Conservation (phyloP, 2,888 invertebrate species). For the Platycheirus rosarum region DNA sequence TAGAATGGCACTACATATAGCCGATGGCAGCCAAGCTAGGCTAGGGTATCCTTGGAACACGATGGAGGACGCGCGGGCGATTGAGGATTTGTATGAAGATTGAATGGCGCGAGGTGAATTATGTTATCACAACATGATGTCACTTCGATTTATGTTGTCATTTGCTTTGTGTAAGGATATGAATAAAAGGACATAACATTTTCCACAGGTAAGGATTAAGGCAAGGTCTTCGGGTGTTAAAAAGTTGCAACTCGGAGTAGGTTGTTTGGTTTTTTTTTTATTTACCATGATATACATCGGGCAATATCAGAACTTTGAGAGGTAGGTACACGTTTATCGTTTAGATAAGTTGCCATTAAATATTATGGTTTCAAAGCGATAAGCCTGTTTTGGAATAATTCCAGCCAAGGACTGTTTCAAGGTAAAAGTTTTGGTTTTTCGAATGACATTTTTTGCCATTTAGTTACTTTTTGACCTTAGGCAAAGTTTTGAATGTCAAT, state of each 20-base stretch:
- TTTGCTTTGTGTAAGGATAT: conserved; percentile 19
- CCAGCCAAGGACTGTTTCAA: neutral
- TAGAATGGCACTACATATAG: conserved; percentile 44
- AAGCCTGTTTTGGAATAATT: conserved; percentile 17
- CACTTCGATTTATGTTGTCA: conserved; percentile 62
- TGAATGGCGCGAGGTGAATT: conserved; percentile 36
- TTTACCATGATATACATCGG: conserved; percentile 9
- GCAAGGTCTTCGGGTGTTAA: conserved; percentile 15
- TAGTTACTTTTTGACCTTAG: neutral
- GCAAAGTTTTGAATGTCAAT: neutral
- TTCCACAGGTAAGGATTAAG: conserved; percentile 17
- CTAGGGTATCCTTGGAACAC: conserved; percentile 17
- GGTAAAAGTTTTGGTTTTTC: neutral
- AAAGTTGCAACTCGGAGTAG: conserved; percentile 13
- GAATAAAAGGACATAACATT: conserved; percentile 8
- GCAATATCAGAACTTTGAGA: neutral
- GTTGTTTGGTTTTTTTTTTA: conserved; percentile 1
- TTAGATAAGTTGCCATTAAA: conserved; percentile 13
- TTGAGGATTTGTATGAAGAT: conserved; percentile 21
- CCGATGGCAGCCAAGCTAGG: conserved; percentile 18
- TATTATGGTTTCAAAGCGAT: conserved; percentile 19
- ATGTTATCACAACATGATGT: conserved; percentile 67
- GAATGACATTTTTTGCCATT: neutral
- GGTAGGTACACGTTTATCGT: conserved; percentile 12
- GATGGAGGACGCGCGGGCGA: conserved; percentile 17